A percentile compares a stretch with the other conserved stretches of the same genome.
Evolutionary conservation across 2,888 invertebrate species (phyloP).

Genomic region (Nomada flava): DNA sequence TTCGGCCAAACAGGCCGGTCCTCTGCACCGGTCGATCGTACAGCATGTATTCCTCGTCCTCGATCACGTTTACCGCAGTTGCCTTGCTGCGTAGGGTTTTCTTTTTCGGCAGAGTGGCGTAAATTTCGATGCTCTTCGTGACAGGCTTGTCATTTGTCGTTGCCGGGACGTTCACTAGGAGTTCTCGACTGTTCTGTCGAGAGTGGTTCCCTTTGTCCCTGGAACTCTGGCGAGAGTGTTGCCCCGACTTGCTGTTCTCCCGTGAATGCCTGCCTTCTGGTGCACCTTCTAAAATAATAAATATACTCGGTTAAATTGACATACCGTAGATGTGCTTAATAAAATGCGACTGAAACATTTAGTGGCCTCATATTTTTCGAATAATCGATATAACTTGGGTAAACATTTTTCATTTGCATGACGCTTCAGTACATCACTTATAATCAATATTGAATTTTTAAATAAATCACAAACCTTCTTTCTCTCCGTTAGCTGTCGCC

Average conservation of each 20-base stretch:
- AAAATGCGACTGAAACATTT: background rate
- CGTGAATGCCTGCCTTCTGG: constrained; percentile 89
- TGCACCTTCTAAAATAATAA: constrained; percentile 78
- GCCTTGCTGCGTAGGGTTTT: constrained; percentile 89
- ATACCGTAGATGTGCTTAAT: too few species aligned
- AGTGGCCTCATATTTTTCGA: background rate
- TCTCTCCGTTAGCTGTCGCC: constrained; percentile 86
- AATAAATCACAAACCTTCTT: constrained; percentile 82
- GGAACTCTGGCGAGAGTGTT: constrained; percentile 91
- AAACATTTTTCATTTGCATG: too few species aligned
- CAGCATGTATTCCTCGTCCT: constrained; percentile 89
- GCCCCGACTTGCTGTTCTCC: constrained; percentile 90
- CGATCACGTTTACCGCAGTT: constrained; percentile 88
- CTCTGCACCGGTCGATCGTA: constrained; percentile 89
- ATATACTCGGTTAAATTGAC: background rate
- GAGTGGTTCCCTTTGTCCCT: constrained; percentile 88
- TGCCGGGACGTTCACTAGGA: constrained; percentile 78
- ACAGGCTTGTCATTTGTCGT: constrained; percentile 81
- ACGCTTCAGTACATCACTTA: too few species aligned
- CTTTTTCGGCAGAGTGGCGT: constrained; percentile 95
- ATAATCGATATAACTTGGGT: too few species aligned
- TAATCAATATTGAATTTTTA: too few species aligned
- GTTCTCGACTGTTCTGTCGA: constrained; percentile 87
- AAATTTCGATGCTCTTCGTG: constrained; percentile 93
- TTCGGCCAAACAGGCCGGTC: constrained; percentile 88